A percentile compares a stretch with the other conserved stretches of the same genome.
phyloP scores from a whole-genome alignment of 1,140 invertebrate species.

The Heliconius himera region DNA sequence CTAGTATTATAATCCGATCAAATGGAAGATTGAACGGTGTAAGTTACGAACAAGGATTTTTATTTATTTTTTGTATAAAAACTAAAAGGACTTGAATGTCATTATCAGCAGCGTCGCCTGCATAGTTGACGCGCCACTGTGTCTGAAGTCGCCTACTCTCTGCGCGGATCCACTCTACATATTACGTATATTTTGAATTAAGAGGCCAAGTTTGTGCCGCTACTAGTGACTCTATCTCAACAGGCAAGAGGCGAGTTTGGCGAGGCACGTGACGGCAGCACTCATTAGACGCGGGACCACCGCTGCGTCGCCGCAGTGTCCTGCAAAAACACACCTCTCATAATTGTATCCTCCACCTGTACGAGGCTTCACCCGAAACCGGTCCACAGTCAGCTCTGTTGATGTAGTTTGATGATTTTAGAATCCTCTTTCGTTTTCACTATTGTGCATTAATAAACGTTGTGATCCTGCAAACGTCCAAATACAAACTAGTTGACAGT shows the following conservation, averaged over 20 bases:
- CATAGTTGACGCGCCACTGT: not conserved
- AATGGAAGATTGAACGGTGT: not conserved
- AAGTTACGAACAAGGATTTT: not conserved
- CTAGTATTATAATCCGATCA: too few relatives aligned
- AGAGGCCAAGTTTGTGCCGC: not conserved
- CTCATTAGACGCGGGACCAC: slow-evolving; percentile 38
- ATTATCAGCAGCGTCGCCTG: not conserved
- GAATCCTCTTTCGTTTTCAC: not conserved
- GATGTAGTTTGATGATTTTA: not conserved
- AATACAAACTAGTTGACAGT: not conserved
- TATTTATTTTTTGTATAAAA: not conserved
- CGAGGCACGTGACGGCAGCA: not conserved
- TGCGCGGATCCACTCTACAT: not conserved
- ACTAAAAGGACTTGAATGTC: not conserved
- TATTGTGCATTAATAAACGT: not conserved
- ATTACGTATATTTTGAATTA: not conserved
- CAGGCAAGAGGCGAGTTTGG: slow-evolving; percentile 1
- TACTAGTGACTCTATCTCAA: not conserved
- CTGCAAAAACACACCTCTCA: slow-evolving; percentile 27
- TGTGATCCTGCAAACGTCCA: not conserved
- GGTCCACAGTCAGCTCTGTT: not conserved
- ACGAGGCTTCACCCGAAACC: slow-evolving; percentile 7
- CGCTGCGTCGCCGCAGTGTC: slow-evolving; percentile 37
- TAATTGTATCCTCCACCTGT: slow-evolving; percentile 30
- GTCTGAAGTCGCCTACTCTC: slow-evolving; percentile 1